Conservation (phyloP, 64 coral and sea anemone genomes). For the Catalaphyllia jardinei region DNA sequence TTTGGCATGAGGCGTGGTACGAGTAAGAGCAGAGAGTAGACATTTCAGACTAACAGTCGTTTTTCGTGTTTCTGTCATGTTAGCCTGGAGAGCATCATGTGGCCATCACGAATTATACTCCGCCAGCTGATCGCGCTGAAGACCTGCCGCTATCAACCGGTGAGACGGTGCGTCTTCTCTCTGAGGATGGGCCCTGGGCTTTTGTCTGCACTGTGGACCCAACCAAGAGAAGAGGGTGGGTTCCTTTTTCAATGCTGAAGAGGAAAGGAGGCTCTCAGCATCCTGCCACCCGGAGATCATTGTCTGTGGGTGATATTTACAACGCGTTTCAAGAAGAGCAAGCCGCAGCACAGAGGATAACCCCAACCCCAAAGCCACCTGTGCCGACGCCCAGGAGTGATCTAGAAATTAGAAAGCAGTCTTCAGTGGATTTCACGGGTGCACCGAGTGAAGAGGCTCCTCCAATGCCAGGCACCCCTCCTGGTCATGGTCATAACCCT, state of each 20-base stretch:
- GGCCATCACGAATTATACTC: constrained; percentile 40
- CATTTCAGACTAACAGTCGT: too few species aligned
- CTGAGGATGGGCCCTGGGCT: constrained; percentile 37
- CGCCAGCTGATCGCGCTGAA: constrained; percentile 36
- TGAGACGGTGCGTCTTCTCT: constrained; percentile 20
- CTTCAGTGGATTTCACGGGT: not conserved
- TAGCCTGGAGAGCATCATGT: constrained; percentile 32
- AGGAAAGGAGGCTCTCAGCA: not conserved
- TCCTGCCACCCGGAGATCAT: not conserved
- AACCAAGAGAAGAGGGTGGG: constrained; percentile 42
- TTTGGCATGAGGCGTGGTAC: too few species aligned
- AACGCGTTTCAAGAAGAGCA: constrained; percentile 1
- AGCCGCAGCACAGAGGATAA: not conserved
- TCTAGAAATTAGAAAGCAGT: not conserved
- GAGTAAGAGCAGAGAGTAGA: too few species aligned
- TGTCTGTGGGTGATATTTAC: constrained; percentile 20
- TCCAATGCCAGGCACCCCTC: constrained; percentile 16
- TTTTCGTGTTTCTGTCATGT: not conserved
- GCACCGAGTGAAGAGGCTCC: not conserved
- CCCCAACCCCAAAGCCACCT: not conserved
- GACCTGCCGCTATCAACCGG: constrained; percentile 36
- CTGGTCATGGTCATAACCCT: not conserved
- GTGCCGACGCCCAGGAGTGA: constrained; percentile 12
- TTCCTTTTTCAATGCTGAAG: constrained; percentile 34
- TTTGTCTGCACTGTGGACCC: constrained; percentile 44